Evolutionary conservation across 30 jellyfish, hydroid and myxozoan species (phyloP).

Genomic region (Turritopsis rubra): DNA sequence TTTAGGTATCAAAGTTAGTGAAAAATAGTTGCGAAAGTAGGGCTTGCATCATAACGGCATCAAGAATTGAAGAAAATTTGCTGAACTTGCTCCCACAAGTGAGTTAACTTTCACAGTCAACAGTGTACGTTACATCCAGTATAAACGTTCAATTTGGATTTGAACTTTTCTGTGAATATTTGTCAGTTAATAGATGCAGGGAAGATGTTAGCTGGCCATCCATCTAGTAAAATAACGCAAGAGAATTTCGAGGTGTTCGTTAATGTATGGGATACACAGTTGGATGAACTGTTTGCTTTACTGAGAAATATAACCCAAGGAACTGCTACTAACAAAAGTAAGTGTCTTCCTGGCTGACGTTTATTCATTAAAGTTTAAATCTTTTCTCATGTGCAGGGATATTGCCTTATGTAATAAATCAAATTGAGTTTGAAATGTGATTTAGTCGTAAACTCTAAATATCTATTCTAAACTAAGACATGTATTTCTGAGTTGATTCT

Average conservation of each 20-base stretch:
- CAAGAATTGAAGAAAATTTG: constrained; percentile 79
- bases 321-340: background rate
- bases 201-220: constrained; percentile 82
- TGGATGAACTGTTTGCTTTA: constrained; percentile 74
- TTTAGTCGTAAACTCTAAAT: no score
- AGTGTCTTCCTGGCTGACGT: no score
- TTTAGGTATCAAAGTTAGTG: constrained; percentile 62
- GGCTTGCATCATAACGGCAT: constrained; percentile 82
- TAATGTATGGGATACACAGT: constrained; percentile 86
- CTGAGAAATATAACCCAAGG: constrained; percentile 54
- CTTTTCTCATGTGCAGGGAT: no score
- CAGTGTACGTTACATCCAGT: background rate
- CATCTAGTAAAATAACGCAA: constrained; percentile 77
- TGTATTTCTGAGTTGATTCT: no score
- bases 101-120: background rate
- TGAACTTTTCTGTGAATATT: background rate
- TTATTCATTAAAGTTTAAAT: no score
- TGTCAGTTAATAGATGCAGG: constrained; percentile 69
- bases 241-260: constrained; percentile 88
- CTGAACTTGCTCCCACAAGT: constrained; percentile 77
- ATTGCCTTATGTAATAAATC: no score
- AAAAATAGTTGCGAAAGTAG: constrained; percentile 56
- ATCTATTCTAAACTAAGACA: no score
- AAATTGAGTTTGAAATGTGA: no score
- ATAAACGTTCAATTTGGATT: background rate